Conservation (phyloP, 2,797 vertebrate genomes). For the Erpetoichthys calabaricus region DNA sequence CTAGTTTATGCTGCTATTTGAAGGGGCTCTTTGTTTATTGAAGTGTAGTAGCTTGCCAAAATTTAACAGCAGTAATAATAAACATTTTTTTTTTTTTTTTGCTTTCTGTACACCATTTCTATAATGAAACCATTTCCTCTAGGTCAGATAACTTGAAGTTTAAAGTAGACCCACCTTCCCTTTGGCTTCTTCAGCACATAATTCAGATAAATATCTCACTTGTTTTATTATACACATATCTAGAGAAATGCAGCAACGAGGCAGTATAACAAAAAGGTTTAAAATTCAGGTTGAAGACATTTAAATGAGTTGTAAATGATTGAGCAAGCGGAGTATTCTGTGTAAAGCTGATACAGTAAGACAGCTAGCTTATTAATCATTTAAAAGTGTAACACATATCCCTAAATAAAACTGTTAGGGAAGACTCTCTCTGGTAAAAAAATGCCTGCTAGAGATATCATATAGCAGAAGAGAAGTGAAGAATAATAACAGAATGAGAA, state of each 20-base stretch:
- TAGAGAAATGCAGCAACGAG: background rate
- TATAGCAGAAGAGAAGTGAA: background rate
- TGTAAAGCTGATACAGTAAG: background rate
- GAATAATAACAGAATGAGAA: background rate
- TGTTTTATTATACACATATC: background rate
- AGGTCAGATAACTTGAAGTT: too few relatives aligned
- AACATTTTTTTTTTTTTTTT: too few relatives aligned
- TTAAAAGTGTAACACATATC: background rate
- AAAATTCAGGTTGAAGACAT: background rate
- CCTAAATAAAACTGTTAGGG: background rate
- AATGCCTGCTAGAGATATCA: background rate
- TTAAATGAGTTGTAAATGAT: background rate
- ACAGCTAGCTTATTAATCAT: background rate
- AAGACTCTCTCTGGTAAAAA: background rate
- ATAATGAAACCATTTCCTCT: too few relatives aligned
- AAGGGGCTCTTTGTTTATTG: too few relatives aligned
- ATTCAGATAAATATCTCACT: background rate
- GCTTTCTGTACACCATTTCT: too few relatives aligned
- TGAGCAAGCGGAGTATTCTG: background rate
- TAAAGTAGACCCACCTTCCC: too few relatives aligned
- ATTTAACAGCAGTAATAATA: too few relatives aligned
- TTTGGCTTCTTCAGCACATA: too few relatives aligned
- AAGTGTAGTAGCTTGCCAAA: too few relatives aligned
- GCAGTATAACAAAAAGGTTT: too few relatives aligned
- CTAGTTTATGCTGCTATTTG: too few relatives aligned